Percentiles rank a stretch among this genome's conserved stretches.
phyloP scores from a whole-genome alignment of 2,113 vertebrate genomes.

The Bungarus multicinctus region DNA sequence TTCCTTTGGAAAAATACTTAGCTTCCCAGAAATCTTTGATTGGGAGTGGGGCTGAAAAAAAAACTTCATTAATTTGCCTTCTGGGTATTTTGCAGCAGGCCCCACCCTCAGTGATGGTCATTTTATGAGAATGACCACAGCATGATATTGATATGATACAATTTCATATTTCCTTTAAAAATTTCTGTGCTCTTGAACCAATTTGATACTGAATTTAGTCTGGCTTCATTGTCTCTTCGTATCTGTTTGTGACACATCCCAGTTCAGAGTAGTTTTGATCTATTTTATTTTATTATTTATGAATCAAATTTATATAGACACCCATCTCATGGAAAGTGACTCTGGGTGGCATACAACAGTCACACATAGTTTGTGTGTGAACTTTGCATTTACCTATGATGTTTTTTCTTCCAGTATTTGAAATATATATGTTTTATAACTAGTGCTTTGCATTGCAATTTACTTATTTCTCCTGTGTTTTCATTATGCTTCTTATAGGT shows the following conservation, averaged over 20 bases:
- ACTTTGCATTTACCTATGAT: background rate
- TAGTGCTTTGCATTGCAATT: background rate
- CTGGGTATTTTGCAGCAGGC: background rate
- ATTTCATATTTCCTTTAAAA: background rate
- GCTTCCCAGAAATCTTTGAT: background rate
- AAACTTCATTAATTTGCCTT: background rate
- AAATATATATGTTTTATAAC: background rate
- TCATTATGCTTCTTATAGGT: background rate
- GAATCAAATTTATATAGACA: background rate
- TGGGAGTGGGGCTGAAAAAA: background rate
- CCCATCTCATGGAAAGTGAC: background rate
- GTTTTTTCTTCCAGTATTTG: background rate
- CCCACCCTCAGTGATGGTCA: background rate
- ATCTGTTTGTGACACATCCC: background rate
- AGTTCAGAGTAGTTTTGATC: background rate
- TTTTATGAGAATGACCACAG: background rate
- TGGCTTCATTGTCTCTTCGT: background rate
- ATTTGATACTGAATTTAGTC: background rate
- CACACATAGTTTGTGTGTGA: background rate
- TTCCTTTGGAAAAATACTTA: background rate
- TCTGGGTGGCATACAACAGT: background rate
- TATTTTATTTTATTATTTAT: background rate
- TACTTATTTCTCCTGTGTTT: background rate
- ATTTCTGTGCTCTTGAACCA: background rate
- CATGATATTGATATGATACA: background rate